Base-by-base conservation (phyloP, 2,888 invertebrate genomes). In the Fragum fragum region DNA sequence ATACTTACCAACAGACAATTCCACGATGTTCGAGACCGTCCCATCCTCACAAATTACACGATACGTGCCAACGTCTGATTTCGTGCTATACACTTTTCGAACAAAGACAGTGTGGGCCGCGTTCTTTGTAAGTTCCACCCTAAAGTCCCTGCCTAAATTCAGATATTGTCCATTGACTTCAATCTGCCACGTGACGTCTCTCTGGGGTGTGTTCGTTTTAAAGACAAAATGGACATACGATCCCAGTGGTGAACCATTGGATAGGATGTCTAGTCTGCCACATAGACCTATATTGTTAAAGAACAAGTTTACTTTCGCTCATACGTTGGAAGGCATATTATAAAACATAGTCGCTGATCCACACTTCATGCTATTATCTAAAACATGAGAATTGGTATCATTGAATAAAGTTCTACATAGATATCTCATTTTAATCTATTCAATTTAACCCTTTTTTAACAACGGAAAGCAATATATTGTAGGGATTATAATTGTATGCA, bases 261-360 rank as follows among this genome's bases (percentile, higher is more conserved):
- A 23, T 23, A 39, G 36, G n/a, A 66, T 66, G 16, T 42, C 23
- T 11, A 66, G 66, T 66, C 66, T 36, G 21, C 66, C 66, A 11
- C 66, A 66, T 32, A 66, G 14, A 9, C 66, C 66, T 66, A n/a
- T 16, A n/a, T n/a, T n/a, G n/a, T n/a, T n/a, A n/a, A n/a, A n/a
- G n/a, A n/a, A n/a, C n/a, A n/a, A n/a, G n/a, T n/a, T n/a, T n/a
- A n/a, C n/a, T n/a, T n/a, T n/a, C n/a, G n/a, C n/a, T n/a, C n/a
- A n/a, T n/a, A n/a, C n/a, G n/a, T n/a, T n/a, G n/a, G n/a, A n/a
- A n/a, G n/a, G n/a, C n/a, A n/a, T n/a, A n/a, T n/a, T n/a, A n/a
- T n/a, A n/a, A n/a, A n/a, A n/a, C n/a, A n/a, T n/a, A n/a, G n/a
- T n/a, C n/a, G n/a, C n/a, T n/a, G n/a, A n/a, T n/a, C n/a, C n/a